A percentile compares a stretch with the other conserved stretches of the same genome.
Evolutionary conservation across 1,140 invertebrate species (phyloP).

Genomic region (Drosophila truncata): DNA sequence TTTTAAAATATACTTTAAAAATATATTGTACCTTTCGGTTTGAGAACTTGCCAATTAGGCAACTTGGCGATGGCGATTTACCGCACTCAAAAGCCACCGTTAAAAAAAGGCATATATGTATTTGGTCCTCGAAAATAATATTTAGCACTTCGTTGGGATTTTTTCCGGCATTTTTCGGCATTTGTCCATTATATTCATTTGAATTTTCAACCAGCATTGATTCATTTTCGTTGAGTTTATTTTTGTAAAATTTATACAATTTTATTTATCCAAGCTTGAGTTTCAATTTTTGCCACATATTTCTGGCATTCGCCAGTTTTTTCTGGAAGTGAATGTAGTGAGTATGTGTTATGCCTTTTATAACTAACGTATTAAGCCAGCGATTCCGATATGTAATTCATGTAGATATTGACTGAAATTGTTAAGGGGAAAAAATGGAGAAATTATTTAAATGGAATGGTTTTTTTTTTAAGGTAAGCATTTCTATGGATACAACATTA

Average conservation of each 20-base stretch:
- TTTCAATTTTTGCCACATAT: slow-evolving; percentile 47
- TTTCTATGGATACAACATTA: slow-evolving; percentile 9
- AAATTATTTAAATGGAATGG: slow-evolving; percentile 7
- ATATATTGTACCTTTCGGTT: neutral
- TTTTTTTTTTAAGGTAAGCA: neutral
- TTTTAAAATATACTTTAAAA: neutral
- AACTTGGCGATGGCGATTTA: slow-evolving; percentile 6
- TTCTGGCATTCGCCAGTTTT: slow-evolving; percentile 15
- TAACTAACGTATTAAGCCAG: slow-evolving; percentile 67
- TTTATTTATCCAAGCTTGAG: slow-evolving; percentile 30
- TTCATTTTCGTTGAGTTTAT: slow-evolving; percentile 22
- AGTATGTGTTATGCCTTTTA: slow-evolving; percentile 28
- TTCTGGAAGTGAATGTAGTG: slow-evolving; percentile 11
- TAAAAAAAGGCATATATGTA: neutral
- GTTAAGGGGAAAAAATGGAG: neutral
- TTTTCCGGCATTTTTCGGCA: slow-evolving; percentile 15
- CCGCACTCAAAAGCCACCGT: slow-evolving; percentile 3
- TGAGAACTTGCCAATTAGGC: slow-evolving; percentile 19
- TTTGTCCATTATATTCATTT: slow-evolving; percentile 22
- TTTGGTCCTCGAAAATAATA: slow-evolving; percentile 13
- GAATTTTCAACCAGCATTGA: slow-evolving; percentile 16
- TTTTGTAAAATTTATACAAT: slow-evolving; percentile 18
- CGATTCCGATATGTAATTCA: slow-evolving; percentile 48
- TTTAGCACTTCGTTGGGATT: slow-evolving; percentile 4
- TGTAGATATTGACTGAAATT: slow-evolving; percentile 17